A percentile compares a stretch with the other conserved stretches of the same genome.
phyloP scores from a whole-genome alignment of 2,113 vertebrate species.

The Arenaria interpres region DNA sequence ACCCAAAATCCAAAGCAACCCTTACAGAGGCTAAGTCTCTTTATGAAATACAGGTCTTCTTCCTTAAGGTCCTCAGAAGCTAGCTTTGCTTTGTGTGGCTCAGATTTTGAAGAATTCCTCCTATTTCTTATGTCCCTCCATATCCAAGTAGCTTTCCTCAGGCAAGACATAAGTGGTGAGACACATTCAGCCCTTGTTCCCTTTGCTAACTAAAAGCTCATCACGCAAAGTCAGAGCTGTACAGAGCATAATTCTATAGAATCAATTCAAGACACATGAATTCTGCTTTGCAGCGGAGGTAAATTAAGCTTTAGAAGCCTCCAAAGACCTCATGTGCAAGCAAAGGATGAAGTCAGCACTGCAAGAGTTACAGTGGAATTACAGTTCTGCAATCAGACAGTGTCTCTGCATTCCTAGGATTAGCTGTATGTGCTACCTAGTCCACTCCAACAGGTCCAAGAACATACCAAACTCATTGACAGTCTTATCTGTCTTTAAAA shows the following conservation, averaged over 20 bases:
- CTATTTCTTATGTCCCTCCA: neutral
- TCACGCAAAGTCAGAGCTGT: neutral
- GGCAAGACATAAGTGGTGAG: neutral
- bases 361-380: neutral
- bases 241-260: neutral
- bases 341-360: neutral
- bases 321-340: neutral
- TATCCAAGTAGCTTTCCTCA: neutral
- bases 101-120: neutral
- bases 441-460: neutral
- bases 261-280: neutral
- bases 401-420: neutral
- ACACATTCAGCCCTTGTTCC: neutral
- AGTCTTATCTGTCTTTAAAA: neutral
- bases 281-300: neutral
- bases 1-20: neutral
- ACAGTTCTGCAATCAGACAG: neutral
- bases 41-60: neutral
- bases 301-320: neutral
- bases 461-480: neutral
- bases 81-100: neutral
- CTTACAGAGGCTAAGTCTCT: neutral
- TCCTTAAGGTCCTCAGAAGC: neutral
- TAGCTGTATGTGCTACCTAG: neutral
- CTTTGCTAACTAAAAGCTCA: neutral